phyloP scores from a whole-genome alignment of 2,113 vertebrate genomes.

The Xyrauchen texanus region DNA sequence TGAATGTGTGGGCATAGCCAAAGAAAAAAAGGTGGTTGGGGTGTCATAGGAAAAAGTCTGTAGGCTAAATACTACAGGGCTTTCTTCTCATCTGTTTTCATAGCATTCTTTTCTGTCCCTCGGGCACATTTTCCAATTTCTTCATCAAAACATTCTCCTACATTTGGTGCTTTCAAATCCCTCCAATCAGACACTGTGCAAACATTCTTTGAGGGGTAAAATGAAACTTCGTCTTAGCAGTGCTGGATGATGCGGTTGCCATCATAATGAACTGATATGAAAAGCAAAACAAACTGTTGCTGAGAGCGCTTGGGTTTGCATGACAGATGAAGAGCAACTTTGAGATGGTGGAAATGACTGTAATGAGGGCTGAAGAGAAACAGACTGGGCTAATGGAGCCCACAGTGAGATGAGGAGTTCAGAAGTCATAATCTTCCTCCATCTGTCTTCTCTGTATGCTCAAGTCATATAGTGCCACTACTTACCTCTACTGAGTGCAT shows the following conservation, averaged over 20 bases:
- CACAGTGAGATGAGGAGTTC: slow-evolving; percentile 54
- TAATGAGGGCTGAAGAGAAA: slow-evolving; percentile 64
- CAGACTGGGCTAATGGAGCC: slow-evolving; percentile 48
- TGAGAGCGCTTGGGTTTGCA: slow-evolving; percentile 33
- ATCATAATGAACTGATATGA: slow-evolving; percentile 7
- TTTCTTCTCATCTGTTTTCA: background rate
- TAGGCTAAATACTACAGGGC: too few relatives aligned
- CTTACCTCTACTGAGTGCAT: slow-evolving; percentile 5
- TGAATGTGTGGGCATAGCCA: background rate
- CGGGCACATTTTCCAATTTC: background rate
- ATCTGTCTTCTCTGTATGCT: slow-evolving; percentile 33
- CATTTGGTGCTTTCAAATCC: background rate
- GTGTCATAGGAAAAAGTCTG: too few relatives aligned
- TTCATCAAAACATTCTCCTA: background rate
- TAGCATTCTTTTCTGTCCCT: background rate
- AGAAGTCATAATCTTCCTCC: background rate
- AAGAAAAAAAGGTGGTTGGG: too few relatives aligned
- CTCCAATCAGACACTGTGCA: background rate
- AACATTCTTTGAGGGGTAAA: slow-evolving; percentile 3
- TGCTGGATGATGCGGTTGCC: background rate
- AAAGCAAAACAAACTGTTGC: slow-evolving; percentile 27
- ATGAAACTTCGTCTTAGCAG: background rate
- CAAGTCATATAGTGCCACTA: background rate
- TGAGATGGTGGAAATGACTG: slow-evolving; percentile 45
- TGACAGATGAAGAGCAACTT: slow-evolving; percentile 25